Base-by-base conservation (phyloP, 2,888 invertebrate species). In the Drosophila sordidapex region DNA sequence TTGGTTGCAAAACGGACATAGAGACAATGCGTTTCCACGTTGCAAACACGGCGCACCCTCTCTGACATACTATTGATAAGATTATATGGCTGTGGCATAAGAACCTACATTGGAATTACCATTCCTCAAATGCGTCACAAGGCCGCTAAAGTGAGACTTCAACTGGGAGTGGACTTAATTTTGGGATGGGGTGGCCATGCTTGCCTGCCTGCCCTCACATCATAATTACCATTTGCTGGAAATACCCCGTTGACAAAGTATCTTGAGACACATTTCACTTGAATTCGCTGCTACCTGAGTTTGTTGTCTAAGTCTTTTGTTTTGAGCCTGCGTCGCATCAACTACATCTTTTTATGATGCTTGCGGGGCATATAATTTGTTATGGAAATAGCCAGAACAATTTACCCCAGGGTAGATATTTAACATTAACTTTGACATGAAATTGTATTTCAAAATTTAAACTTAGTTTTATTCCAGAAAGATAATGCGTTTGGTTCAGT, bases 291-390 rank as follows among this genome's bases (percentile, higher is more conserved):
- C 89, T 85, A 85, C 85, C 85, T 85, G 85, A 81, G 90, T 91
- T 88, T 63, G 87, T 83, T 85, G 76, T 78, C 82, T 85, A 70
- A 90, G 90, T 90, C 88, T 89, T 91, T 90, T 81, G 85, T 82
- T 81, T 61, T 48, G 36, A 27, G 67, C 62, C 46, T 56, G 72
- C 33, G 25, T 18, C 13, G 21, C 36, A 2, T 48, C 52, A 35
- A 57, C 31, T 13, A 18, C 38, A 46, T 25, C 1, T 61, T 33
- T 57, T 29, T 33, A 40, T 38, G 21, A 38, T 67, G 70, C 38
- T 53, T 40, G 51, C 13, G 25, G 13, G 13, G 6, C 40, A 57
- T 7, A 49, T 18, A 68, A 68, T 54, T 27, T 33, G 21, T n/a
- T 46, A 35, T 63, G 40, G 15, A 51, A 29, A 4, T n/a, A 18